Conservation (phyloP, 35 echinoderm and acorn worm genomes). For the Ophioderma brevispina region DNA sequence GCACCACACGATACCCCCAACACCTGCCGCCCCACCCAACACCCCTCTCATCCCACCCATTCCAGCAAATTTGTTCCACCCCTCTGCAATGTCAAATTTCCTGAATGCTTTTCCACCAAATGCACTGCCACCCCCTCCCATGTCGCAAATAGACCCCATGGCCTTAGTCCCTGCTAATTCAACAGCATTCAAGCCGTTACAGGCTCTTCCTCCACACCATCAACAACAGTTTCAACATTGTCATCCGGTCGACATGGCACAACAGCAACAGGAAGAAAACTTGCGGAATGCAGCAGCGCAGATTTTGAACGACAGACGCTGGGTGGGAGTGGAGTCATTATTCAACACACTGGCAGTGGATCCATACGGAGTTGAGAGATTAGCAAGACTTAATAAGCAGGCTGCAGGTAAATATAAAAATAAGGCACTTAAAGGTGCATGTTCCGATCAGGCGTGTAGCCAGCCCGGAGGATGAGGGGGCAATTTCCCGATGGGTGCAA, state of each 20-base stretch:
- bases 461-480: not conserved
- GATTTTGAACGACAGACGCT: not conserved
- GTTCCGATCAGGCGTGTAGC: too few relatives aligned
- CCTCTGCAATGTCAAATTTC: not conserved
- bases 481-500: not conserved
- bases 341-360: constrained; percentile 63
- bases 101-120: not conserved
- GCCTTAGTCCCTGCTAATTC: not conserved
- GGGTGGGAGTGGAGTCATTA: constrained; percentile 38
- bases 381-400: constrained; percentile 90
- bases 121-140: not conserved
- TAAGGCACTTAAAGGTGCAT: too few relatives aligned
- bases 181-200: not conserved
- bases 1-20: not conserved
- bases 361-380: constrained; percentile 83
- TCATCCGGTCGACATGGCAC: constrained; percentile 41
- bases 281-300: constrained; percentile 17
- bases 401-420: constrained; percentile 91
- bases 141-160: not conserved
- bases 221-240: constrained; percentile 17
- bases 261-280: constrained; percentile 1
- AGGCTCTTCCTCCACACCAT: constrained; percentile 1
- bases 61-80: not conserved
- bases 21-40: constrained; percentile 9
- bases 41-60: not conserved